phyloP scores from a whole-genome alignment of 2,113 vertebrate genomes.

The Psittacus erithacus region DNA sequence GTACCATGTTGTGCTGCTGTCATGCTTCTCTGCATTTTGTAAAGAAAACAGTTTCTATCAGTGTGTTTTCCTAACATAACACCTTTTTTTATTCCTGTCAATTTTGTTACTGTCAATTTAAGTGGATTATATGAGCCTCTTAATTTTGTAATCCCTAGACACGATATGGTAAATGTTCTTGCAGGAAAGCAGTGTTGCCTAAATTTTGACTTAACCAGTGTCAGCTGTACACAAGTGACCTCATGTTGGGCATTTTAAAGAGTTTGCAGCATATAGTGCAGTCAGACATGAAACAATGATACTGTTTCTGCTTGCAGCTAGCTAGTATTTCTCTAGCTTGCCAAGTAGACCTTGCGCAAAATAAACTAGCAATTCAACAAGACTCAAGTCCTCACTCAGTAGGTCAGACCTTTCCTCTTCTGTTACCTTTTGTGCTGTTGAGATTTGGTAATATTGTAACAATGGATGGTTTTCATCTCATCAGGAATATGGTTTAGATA shows the following conservation, averaged over 20 bases:
- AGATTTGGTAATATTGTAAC: neutral
- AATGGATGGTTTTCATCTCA: neutral
- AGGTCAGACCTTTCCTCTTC: neutral
- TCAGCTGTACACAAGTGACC: neutral
- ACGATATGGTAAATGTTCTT: neutral
- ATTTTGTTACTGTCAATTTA: neutral
- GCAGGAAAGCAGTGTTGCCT: neutral
- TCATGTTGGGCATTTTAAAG: neutral
- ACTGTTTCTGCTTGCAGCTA: neutral
- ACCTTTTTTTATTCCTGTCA: neutral
- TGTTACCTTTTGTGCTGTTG: neutral
- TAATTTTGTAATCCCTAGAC: constrained; percentile 26
- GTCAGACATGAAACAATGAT: neutral
- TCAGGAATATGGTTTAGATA: neutral
- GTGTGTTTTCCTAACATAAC: neutral
- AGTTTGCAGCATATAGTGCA: neutral
- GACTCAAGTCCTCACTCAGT: neutral
- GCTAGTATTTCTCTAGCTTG: neutral
- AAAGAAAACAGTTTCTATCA: neutral
- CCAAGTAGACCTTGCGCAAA: neutral
- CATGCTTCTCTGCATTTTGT: neutral
- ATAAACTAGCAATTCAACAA: neutral
- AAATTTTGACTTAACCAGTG: neutral
- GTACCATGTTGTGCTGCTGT: constrained; percentile 32
- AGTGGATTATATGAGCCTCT: neutral